These are phyloP conservation scores for Montipora efflorescens DNA, from an alignment of 64 coral and sea anemone genomes.

Conservation along the genomic window DNA sequence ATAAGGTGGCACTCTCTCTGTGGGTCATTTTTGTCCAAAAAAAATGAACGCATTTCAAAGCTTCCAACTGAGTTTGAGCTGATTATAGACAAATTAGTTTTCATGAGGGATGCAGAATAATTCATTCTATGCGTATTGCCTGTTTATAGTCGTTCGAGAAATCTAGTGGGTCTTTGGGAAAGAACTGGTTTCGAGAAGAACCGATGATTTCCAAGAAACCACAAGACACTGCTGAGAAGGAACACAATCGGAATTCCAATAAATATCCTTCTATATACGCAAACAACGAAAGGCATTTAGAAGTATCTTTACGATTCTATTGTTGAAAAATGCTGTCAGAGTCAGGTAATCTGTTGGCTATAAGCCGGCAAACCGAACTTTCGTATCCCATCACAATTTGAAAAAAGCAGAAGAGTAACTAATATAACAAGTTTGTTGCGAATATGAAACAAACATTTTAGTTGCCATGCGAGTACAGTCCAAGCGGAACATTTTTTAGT, in stretches of 20 bases:
- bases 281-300: background rate
- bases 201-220: background rate
- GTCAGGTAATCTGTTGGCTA: background rate
- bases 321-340: no score
- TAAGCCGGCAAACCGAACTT: background rate
- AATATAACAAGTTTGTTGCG: background rate
- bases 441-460: background rate
- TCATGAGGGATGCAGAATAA: background rate
- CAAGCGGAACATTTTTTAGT: background rate
- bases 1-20: conserved; percentile 49
- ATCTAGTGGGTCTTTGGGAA: background rate
- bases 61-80: conserved; percentile 56
- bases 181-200: background rate
- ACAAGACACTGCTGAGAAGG: conserved; percentile 34
- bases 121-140: background rate
- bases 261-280: background rate
- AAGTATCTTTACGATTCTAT: background rate
- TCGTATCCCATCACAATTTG: background rate
- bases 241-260: conserved; percentile 41
- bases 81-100: conserved; percentile 57
- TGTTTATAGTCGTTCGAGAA: conserved; percentile 1
- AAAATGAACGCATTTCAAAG: conserved; percentile 59
- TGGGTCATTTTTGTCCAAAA: conserved; percentile 47
- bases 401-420: background rate
- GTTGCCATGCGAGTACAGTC: no score